Conservation (phyloP, 1,140 invertebrate genomes). For the Sarcophaga bullata region DNA sequence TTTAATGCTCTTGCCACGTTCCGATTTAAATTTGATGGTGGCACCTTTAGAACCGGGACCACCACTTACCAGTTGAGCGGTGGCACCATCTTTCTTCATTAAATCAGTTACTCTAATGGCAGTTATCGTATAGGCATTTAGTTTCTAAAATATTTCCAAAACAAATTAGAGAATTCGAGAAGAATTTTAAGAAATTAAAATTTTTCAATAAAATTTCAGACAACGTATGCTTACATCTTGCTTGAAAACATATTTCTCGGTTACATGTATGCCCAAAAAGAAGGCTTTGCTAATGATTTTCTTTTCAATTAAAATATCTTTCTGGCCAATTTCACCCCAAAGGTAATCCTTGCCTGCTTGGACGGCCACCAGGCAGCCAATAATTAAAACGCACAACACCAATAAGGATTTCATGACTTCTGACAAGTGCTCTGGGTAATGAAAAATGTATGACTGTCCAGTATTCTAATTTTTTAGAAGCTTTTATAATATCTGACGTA, state of each 20-base stretch:
- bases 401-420: not conserved
- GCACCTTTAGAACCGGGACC: not conserved
- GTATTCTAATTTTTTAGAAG: too few species aligned
- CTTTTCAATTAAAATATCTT: not conserved
- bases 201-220: not conserved
- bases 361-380: not conserved
- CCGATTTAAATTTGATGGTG: not conserved
- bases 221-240: constrained; percentile 21
- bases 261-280: not conserved
- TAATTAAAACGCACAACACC: not conserved
- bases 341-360: not conserved
- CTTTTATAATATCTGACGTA: too few species aligned
- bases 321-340: not conserved
- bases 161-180: too few species aligned
- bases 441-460: too few species aligned
- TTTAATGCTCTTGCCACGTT: constrained; percentile 3
- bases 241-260: not conserved
- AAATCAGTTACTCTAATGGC: not conserved
- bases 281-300: not conserved
- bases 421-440: too few species aligned
- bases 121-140: not conserved
- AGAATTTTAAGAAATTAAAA: too few species aligned
- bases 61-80: not conserved
- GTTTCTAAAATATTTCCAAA: not conserved
- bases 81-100: constrained; percentile 14